A percentile compares a stretch with the other conserved stretches of the same genome.
These are phyloP conservation scores for Chionodraco myersi DNA, from an alignment of 2,113 vertebrate genomes.

Conservation along the genomic window DNA sequence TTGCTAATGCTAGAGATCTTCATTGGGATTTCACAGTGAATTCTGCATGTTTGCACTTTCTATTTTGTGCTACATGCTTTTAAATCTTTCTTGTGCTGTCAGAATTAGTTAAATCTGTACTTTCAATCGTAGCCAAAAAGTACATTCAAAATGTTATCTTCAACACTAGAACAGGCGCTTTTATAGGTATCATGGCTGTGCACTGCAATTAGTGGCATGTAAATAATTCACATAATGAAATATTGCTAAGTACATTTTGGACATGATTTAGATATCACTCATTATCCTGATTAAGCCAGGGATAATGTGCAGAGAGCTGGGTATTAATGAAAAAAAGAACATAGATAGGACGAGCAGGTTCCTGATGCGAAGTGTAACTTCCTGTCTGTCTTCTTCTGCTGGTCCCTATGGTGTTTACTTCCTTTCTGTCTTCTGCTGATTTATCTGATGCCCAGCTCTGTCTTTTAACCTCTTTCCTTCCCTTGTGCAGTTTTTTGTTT, in stretches of 20 bases:
- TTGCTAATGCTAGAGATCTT: background rate
- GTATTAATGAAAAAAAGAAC: too few species aligned
- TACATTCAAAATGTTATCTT: background rate
- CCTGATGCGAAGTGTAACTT: too few species aligned
- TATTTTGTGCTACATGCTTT: too few species aligned
- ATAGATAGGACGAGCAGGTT: too few species aligned
- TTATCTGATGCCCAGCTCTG: too few species aligned
- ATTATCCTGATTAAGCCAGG: background rate
- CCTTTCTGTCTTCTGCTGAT: too few species aligned
- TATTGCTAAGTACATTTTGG: background rate
- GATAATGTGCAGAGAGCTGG: too few species aligned
- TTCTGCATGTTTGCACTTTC: background rate
- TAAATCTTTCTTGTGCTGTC: background rate
- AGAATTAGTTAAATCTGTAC: background rate
- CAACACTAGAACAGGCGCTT: background rate
- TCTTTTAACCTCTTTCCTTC: too few species aligned
- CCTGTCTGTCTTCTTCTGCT: too few species aligned
- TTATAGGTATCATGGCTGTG: background rate
- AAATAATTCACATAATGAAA: background rate
- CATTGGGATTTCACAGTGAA: background rate
- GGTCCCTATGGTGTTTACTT: too few species aligned
- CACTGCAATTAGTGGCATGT: too few species aligned
- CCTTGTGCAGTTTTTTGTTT: too few species aligned
- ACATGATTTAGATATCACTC: background rate
- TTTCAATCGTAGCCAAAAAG: background rate